A percentile compares a stretch with the other conserved stretches of the same genome.
These are phyloP conservation scores for Okamejei kenojei DNA, from an alignment of 2,797 vertebrate genomes.

Conservation along the genomic window DNA sequence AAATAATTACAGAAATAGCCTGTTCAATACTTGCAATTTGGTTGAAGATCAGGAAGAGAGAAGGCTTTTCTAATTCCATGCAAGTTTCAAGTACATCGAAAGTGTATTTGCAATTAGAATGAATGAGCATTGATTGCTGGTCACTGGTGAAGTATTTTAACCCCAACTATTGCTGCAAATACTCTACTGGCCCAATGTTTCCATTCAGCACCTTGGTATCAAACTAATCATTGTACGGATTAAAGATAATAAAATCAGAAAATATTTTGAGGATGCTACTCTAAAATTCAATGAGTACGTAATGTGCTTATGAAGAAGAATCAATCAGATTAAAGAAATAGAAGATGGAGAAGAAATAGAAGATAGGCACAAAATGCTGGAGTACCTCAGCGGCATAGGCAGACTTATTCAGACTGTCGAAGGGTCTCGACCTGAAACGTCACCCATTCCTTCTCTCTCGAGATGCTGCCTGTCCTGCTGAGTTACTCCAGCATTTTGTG, in stretches of 20 bases:
- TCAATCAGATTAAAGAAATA: not conserved
- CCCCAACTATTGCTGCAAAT: not conserved
- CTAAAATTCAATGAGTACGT: not conserved
- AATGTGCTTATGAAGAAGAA: not conserved
- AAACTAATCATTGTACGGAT: not conserved
- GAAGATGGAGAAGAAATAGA: too few relatives aligned
- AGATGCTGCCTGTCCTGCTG: too few relatives aligned
- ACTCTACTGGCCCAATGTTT: not conserved
- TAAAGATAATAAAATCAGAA: not conserved
- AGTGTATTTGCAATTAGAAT: not conserved
- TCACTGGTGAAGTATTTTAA: not conserved
- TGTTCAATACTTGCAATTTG: slow-evolving; percentile 25
- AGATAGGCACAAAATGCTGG: too few relatives aligned
- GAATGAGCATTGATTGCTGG: not conserved
- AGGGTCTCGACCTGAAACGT: too few relatives aligned
- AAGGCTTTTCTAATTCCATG: not conserved
- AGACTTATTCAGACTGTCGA: too few relatives aligned
- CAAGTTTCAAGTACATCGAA: slow-evolving; percentile 7
- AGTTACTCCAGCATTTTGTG: too few relatives aligned
- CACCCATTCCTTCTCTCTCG: too few relatives aligned
- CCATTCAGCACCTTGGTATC: not conserved
- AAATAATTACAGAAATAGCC: slow-evolving; percentile 18
- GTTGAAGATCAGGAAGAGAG: not conserved
- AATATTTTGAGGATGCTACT: not conserved
- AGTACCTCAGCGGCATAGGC: too few relatives aligned